Evolutionary conservation across 1,140 invertebrate genomes (phyloP).

Genomic region (Potamilus streckersoni): DNA sequence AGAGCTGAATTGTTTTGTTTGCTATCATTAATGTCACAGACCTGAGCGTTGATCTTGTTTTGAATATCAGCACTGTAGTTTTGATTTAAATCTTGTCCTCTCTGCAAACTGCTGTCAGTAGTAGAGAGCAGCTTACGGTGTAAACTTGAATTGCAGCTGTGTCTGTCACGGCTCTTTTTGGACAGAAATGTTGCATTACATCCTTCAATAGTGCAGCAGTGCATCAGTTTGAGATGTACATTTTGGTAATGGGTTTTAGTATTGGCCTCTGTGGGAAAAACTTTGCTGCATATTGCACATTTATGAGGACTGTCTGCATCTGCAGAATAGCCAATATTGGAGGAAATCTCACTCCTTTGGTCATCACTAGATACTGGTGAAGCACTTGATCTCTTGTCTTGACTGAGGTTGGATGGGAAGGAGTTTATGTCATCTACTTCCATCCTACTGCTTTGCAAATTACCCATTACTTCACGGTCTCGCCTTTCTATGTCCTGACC

Average conservation of each 20-base stretch:
- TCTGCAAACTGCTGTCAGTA: constrained; percentile 32
- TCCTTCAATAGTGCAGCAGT: constrained; percentile 95
- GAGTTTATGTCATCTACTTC: constrained; percentile 16
- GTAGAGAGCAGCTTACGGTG: constrained; percentile 72
- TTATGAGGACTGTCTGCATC: constrained; percentile 86
- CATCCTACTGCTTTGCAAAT: background rate
- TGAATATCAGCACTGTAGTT: constrained; percentile 43
- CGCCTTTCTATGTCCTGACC: constrained; percentile 28
- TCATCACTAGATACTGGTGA: constrained; percentile 37
- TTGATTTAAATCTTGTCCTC: constrained; percentile 33
- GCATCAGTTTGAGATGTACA: constrained; percentile 95
- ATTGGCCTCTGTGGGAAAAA: constrained; percentile 95
- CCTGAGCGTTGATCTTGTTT: constrained; percentile 41
- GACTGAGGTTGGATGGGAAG: constrained; percentile 18
- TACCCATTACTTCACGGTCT: constrained; percentile 24
- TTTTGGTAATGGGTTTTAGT: constrained; percentile 96
- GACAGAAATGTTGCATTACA: constrained; percentile 97
- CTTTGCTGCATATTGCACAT: constrained; percentile 91
- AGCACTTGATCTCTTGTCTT: constrained; percentile 40
- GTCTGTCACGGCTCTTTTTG: constrained; percentile 90
- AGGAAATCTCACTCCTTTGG: constrained; percentile 13
- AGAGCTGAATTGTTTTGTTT: constrained; percentile 1
- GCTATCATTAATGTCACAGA: constrained; percentile 17
- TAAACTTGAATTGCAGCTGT: constrained; percentile 91
- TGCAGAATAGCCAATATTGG: constrained; percentile 76